Base-by-base conservation (phyloP, 2,797 vertebrate genomes). In the Natrix natrix region DNA sequence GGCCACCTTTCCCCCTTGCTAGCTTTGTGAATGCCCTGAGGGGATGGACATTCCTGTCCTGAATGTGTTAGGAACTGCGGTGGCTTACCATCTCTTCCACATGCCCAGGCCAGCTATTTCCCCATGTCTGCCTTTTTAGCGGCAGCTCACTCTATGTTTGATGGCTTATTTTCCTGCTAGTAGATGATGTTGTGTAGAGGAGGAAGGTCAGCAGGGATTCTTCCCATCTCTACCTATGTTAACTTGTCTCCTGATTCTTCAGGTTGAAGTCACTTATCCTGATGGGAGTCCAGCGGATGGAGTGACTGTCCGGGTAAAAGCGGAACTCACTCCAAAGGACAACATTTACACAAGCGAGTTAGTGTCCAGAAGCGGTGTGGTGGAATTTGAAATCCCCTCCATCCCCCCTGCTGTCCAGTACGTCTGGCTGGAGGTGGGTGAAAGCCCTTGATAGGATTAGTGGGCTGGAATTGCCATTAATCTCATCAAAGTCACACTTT, bases 361-460 rank as follows among this genome's bases (percentile, higher is more conserved):
- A 93, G 97, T 98, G 60, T 99, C 99, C 22, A 97, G 94, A 83
- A 96, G 98, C 0, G 99, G 99, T 24, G 97, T 98, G 92, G 98
- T 98, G 94, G 97, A 97, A 90, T 99, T 99, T 92, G 98, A 99
- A 97, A 99, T 99, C 95, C 99, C 99, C 1, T 99, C 98, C 95
- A 99, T 99, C 95, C 99, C 99, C 8, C 98, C 98, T 5, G 98
- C 98, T 63, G 99, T 99, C 92, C 99, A 99, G 94, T 99, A 99
- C 52, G 98, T 99, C 97, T 99, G 99, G 99, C 97, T 99, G 57
- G 99, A 99, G 98, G 99, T 99, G 96, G 97, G 98, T 98, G 61
- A 95, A 96, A 96, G 92, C 90, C 95, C 93, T 91, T 93, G 94
- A 94, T 52, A 1, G 98, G 98, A 98, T 98, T 94, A 98, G 97